phyloP scores from a whole-genome alignment of 2,888 invertebrate species.

The Ornithoptera priamus region DNA sequence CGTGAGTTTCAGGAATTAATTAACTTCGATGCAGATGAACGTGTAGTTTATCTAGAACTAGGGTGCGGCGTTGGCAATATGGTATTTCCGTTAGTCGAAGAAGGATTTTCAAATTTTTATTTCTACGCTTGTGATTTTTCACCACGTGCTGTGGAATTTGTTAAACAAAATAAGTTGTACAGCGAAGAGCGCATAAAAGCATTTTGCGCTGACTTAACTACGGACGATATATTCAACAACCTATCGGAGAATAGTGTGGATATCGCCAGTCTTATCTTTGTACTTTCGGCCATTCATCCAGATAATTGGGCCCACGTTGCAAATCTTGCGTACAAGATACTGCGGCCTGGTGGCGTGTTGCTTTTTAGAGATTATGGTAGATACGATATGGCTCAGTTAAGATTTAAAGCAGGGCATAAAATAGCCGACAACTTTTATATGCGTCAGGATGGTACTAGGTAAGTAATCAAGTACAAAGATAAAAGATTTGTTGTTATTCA shows the following conservation, averaged over 20 bases:
- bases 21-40: conserved; percentile 73
- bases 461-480: conserved; percentile 23
- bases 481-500: background rate
- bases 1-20: conserved; percentile 94
- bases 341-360: conserved; percentile 88
- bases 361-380: conserved; percentile 96
- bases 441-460: conserved; percentile 97
- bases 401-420: conserved; percentile 96
- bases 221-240: conserved; percentile 81
- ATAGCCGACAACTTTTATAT: conserved; percentile 96
- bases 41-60: conserved; percentile 86
- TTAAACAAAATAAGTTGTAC: conserved; percentile 85
- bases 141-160: conserved; percentile 91
- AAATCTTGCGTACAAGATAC: conserved; percentile 82
- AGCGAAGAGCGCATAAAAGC: conserved; percentile 83
- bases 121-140: conserved; percentile 97
- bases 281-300: conserved; percentile 96
- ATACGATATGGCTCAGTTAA: conserved; percentile 96
- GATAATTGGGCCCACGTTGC: conserved; percentile 85
- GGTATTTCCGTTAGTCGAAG: conserved; percentile 93
- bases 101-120: conserved; percentile 82
- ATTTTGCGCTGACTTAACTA: conserved; percentile 92
- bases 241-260: conserved; percentile 81
- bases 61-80: conserved; percentile 99
- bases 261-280: conserved; percentile 94